phyloP scores from a whole-genome alignment of 2,113 vertebrate species.

The Tragelaphus scriptus region DNA sequence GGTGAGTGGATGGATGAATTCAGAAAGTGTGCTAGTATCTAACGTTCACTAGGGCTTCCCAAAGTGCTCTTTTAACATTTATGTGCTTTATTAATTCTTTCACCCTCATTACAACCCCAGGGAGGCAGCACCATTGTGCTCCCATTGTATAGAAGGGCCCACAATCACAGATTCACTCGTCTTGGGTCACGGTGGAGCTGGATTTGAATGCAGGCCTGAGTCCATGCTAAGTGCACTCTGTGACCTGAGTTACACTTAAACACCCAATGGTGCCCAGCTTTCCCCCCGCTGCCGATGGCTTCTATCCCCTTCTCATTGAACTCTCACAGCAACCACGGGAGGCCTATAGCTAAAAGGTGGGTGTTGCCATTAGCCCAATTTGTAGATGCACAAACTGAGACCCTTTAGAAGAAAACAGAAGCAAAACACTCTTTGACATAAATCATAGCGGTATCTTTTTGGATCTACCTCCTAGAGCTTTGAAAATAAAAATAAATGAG shows the following conservation, averaged over 20 bases:
- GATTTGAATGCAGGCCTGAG: not conserved
- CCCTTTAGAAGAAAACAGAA: not conserved
- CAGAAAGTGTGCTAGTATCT: rapidly evolving
- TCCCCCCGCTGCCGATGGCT: rapidly evolving
- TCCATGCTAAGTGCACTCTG: rapidly evolving
- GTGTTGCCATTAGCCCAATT: not conserved
- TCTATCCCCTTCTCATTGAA: rapidly evolving
- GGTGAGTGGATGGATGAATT: rapidly evolving
- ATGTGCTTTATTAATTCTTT: not conserved
- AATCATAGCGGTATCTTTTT: not conserved
- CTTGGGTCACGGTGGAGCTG: not conserved
- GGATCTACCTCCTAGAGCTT: not conserved
- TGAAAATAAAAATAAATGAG: not conserved
- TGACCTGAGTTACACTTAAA: not conserved
- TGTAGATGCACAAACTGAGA: not conserved
- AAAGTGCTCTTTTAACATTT: not conserved
- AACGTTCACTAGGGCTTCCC: not conserved
- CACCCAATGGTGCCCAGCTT: not conserved
- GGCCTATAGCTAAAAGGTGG: not conserved
- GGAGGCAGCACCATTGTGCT: not conserved
- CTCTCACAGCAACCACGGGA: not conserved
- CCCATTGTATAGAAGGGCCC: not conserved
- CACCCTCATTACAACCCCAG: rapidly evolving
- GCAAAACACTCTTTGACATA: not conserved
- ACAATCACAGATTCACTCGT: not conserved